These are phyloP conservation scores for Eilema sororculum DNA, from an alignment of 2,888 invertebrate genomes.

Conservation along the genomic window DNA sequence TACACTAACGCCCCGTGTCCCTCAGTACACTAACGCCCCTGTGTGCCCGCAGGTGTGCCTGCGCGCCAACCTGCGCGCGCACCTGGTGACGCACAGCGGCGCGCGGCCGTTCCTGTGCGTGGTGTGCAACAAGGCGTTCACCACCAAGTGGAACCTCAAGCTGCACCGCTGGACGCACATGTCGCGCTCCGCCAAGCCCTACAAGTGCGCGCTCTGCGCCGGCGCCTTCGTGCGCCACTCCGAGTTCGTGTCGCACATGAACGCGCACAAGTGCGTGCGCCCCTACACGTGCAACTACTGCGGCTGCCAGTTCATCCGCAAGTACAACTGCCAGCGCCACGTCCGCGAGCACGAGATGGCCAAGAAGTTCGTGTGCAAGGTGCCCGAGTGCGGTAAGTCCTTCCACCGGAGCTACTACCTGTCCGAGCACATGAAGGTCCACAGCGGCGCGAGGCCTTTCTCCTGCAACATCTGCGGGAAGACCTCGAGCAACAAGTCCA, in stretches of 20 bases:
- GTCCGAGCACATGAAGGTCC: slow-evolving; percentile 94
- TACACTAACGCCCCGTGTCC: too few relatives aligned
- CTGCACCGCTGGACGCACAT: slow-evolving; percentile 96
- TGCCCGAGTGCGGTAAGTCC: slow-evolving; percentile 92
- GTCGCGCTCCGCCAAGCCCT: slow-evolving; percentile 93
- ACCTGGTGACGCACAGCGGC: slow-evolving; percentile 93
- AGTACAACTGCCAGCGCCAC: slow-evolving; percentile 95
- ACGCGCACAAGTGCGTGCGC: slow-evolving; percentile 93
- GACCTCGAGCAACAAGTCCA: slow-evolving; percentile 95
- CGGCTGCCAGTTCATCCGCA: slow-evolving; percentile 95
- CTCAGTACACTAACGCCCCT: too few relatives aligned
- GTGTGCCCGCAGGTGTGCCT: slow-evolving; percentile 88
- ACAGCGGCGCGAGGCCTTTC: slow-evolving; percentile 93
- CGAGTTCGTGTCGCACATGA: slow-evolving; percentile 94
- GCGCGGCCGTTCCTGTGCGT: slow-evolving; percentile 92
- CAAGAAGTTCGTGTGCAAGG: slow-evolving; percentile 92
- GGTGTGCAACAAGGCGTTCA: slow-evolving; percentile 94
- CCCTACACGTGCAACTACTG: slow-evolving; percentile 96
- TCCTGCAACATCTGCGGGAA: slow-evolving; percentile 96
- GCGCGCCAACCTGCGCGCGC: slow-evolving; percentile 92
- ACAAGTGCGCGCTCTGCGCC: slow-evolving; percentile 93
- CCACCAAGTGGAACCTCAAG: slow-evolving; percentile 96
- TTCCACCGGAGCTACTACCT: slow-evolving; percentile 96
- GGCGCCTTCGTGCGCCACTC: slow-evolving; percentile 94
- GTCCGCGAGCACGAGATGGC: slow-evolving; percentile 93